Percentiles rank a stretch among this genome's conserved stretches.
Evolutionary conservation across 2,888 invertebrate species (phyloP).

Genomic region (Drosophila peninsularis): DNA sequence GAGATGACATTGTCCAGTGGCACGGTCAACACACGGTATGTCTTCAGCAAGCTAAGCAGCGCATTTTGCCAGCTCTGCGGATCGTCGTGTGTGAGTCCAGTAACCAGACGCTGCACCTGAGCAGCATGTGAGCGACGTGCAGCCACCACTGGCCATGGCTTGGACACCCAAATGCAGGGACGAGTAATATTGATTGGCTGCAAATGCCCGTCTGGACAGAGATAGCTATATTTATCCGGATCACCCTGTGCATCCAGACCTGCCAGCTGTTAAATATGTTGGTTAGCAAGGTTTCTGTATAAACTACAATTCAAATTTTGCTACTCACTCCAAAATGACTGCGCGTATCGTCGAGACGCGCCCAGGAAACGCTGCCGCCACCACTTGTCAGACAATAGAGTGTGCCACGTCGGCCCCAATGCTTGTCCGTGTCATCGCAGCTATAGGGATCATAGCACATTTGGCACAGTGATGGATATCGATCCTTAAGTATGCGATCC

Average conservation of each 20-base stretch:
- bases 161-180: conserved; percentile 91
- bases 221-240: conserved; percentile 87
- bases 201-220: conserved; percentile 91
- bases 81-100: conserved; percentile 83
- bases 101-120: conserved; percentile 86
- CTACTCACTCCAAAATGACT: conserved; percentile 88
- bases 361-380: conserved; percentile 93
- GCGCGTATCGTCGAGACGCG: conserved; percentile 89
- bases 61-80: conserved; percentile 86
- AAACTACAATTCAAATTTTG: too few species aligned
- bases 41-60: conserved; percentile 87
- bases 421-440: conserved; percentile 90
- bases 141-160: conserved; percentile 91
- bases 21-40: conserved; percentile 86
- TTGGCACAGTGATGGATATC: conserved; percentile 90
- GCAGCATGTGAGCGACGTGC: conserved; percentile 86
- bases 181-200: conserved; percentile 86
- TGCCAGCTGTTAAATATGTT: conserved; percentile 72
- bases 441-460: conserved; percentile 88
- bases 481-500: conserved; percentile 88
- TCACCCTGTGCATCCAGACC: conserved; percentile 83
- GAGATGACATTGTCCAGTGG: conserved; percentile 87
- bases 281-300: not conserved
- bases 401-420: conserved; percentile 93
- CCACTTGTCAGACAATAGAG: conserved; percentile 91